Percentiles rank a stretch among this genome's conserved stretches.
phyloP scores from a whole-genome alignment of 2,888 invertebrate species.

The Cenopis cana region DNA sequence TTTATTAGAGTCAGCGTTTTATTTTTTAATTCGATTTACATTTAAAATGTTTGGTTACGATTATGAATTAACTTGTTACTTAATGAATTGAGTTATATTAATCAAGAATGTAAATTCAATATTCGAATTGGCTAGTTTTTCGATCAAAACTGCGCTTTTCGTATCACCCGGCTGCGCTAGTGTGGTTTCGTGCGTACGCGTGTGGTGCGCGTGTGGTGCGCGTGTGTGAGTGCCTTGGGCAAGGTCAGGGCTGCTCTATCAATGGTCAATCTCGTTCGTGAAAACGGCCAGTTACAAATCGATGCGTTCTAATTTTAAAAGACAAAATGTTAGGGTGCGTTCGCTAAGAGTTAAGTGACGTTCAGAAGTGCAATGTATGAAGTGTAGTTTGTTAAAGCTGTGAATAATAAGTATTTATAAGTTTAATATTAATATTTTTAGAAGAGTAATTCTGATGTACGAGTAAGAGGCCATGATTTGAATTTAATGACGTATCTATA shows the following conservation, averaged over 20 bases:
- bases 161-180: slow-evolving; percentile 16
- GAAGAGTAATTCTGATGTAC: not conserved
- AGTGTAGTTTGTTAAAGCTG: too few species aligned
- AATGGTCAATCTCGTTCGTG: slow-evolving; percentile 77
- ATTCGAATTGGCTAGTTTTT: slow-evolving; percentile 11
- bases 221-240: slow-evolving; percentile 77
- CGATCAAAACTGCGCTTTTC: slow-evolving; percentile 15
- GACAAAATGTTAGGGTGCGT: slow-evolving; percentile 42
- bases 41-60: not conserved
- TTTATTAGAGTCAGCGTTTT: not conserved
- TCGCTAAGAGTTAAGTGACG: not conserved
- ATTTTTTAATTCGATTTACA: not conserved
- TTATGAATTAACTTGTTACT: not conserved
- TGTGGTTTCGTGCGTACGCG: slow-evolving; percentile 38
- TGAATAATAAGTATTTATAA: too few species aligned
- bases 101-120: not conserved
- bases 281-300: slow-evolving; percentile 60
- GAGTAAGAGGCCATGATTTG: too few species aligned
- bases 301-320: slow-evolving; percentile 56
- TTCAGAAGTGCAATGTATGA: not conserved
- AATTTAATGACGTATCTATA: too few species aligned
- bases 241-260: slow-evolving; percentile 83
- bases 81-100: not conserved
- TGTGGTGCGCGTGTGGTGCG: slow-evolving; percentile 46
- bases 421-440: too few species aligned